Conservation (phyloP, 2,797 vertebrate species). For the Epinephelus awoara region DNA sequence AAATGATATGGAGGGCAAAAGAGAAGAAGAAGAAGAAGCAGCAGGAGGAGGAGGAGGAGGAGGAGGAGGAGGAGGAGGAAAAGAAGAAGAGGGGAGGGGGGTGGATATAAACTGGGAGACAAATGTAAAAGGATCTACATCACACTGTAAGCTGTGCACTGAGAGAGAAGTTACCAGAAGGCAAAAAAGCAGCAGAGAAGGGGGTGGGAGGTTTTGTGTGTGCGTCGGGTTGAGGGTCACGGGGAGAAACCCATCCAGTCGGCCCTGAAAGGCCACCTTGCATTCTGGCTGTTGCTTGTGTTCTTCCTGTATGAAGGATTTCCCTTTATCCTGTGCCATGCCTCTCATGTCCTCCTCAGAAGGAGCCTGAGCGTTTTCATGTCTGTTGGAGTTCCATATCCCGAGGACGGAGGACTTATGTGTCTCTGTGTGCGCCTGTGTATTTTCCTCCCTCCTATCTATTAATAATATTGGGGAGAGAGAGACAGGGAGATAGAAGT, state of each 20-base stretch:
- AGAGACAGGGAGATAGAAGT: constrained; percentile 64
- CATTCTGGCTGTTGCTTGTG: constrained; percentile 74
- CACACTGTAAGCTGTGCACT: constrained; percentile 72
- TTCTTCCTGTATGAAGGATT: constrained; percentile 82
- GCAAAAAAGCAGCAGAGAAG: constrained; percentile 72
- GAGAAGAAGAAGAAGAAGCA: constrained; percentile 65
- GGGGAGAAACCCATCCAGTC: constrained; percentile 78
- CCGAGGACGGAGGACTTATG: constrained; percentile 83
- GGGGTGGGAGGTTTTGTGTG: constrained; percentile 60
- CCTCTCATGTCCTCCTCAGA: constrained; percentile 86
- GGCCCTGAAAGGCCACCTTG: constrained; percentile 82
- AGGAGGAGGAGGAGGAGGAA: constrained; percentile 46
- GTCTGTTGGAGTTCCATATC: constrained; percentile 86
- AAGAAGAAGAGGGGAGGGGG: constrained; percentile 20
- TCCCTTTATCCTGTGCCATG: constrained; percentile 88
- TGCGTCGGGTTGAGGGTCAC: constrained; percentile 73
- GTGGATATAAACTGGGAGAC: constrained; percentile 75
- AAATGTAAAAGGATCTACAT: constrained; percentile 84
- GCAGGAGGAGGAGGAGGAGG: constrained; percentile 51
- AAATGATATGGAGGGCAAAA: constrained; percentile 80
- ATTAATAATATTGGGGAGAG: constrained; percentile 82
- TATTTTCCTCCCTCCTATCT: constrained; percentile 74
- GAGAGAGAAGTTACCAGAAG: constrained; percentile 83
- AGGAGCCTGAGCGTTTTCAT: constrained; percentile 82
- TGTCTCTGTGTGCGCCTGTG: constrained; percentile 67